Conservation (phyloP, 2,113 vertebrate species). For the Gopherus flavomarginatus region DNA sequence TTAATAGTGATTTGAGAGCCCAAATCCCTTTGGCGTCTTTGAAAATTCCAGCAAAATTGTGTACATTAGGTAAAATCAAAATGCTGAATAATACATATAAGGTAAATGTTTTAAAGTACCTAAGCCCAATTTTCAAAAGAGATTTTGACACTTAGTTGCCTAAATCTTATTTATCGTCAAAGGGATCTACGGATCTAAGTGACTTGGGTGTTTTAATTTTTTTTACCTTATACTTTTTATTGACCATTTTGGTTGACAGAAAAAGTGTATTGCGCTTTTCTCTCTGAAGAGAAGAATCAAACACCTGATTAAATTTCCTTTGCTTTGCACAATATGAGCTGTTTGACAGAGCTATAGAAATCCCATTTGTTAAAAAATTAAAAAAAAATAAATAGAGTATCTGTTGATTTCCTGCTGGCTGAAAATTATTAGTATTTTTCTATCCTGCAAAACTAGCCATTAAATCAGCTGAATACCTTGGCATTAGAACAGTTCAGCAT, state of each 20-base stretch:
- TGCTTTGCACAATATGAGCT: neutral
- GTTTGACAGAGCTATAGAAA: conserved; percentile 59
- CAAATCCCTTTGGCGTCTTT: neutral
- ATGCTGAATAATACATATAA: no score
- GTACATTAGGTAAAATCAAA: no score
- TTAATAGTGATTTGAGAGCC: neutral
- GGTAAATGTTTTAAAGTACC: no score
- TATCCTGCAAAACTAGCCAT: conserved; percentile 42
- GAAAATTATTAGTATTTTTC: conserved; percentile 68
- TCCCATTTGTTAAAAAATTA: conserved; percentile 11
- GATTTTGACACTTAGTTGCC: neutral
- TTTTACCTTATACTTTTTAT: neutral
- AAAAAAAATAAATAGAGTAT: conserved; percentile 12
- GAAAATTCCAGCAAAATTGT: neutral
- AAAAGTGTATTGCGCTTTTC: neutral
- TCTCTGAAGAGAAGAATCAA: conserved; percentile 33
- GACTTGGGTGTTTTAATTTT: neutral
- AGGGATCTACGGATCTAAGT: neutral
- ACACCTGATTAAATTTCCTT: conserved; percentile 5
- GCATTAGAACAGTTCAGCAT: conserved; percentile 34
- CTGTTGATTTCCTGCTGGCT: conserved; percentile 70
- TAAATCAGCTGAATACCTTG: conserved; percentile 61
- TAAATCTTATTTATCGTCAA: neutral
- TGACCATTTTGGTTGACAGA: neutral
- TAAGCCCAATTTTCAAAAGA: no score